phyloP scores from a whole-genome alignment of 2,113 vertebrate genomes.

The Ailurus styani region DNA sequence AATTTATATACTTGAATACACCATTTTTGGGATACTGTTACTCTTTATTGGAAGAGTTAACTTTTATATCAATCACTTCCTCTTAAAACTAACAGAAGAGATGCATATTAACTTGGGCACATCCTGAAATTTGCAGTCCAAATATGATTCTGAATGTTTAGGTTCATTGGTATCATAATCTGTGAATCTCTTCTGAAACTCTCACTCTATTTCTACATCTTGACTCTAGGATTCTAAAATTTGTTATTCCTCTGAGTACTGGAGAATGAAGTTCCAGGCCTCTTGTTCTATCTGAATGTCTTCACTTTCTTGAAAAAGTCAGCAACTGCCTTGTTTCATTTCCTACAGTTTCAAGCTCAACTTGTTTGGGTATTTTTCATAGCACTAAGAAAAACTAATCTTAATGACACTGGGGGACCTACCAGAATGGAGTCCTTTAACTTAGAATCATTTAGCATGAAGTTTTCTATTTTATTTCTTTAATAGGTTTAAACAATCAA shows the following conservation, averaged over 20 bases:
- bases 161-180: not conserved
- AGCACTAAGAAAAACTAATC: not conserved
- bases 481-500: conserved; percentile 8
- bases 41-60: not conserved
- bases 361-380: not conserved
- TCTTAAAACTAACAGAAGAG: not conserved
- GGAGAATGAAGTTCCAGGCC: not conserved
- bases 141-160: not conserved
- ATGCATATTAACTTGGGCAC: not conserved
- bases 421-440: not conserved
- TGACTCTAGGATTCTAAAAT: not conserved
- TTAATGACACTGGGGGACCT: not conserved
- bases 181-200: conserved; percentile 12
- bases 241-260: not conserved
- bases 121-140: not conserved
- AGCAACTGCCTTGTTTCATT: not conserved
- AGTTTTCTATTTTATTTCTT: conserved; percentile 18
- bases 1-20: not conserved
- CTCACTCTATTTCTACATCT: not conserved
- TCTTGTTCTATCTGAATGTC: not conserved
- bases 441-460: not conserved
- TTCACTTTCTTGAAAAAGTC: conserved; percentile 3
- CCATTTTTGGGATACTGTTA: not conserved
- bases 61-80: not conserved
- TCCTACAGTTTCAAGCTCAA: not conserved